Evolutionary conservation across 30 jellyfish, hydroid and myxozoan genomes (phyloP), one percentile per base, ranked within the genome.

Genomic region (Aurelia aurita): DNA sequence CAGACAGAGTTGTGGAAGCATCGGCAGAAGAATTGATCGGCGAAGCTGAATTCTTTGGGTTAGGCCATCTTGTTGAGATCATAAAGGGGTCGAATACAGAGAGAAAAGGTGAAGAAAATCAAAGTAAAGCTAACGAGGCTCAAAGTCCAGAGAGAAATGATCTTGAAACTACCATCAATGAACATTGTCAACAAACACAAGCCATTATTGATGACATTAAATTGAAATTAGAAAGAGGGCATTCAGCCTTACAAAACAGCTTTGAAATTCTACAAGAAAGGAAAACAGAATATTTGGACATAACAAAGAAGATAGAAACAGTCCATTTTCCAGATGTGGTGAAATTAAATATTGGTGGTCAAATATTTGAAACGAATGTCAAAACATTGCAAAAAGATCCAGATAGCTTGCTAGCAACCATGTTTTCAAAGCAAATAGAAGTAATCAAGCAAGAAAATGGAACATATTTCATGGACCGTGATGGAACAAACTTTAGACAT

Each of bases 31-130:
- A 77, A 59, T 59, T 77, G 28, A 84, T 84, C 7, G 14, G 70
- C 1, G 88, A 77, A n/a, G 88, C 88, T 18, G 88, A 77, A 13
- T 77, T 77, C 59, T 77, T 51, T 35, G 85, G 59, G 83, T 59
- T 77, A 10, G 39, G 28, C 34, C 53, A 3, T 11, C 83, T 77
- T 11, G 19, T 59, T 11, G 88, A 77, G 28, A 23, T 77, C 11
- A 32, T 77, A 31, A 31, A 31, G 43, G 43, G 5, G 0, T 5
- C 43, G 5, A 31, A 31, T 31, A 31, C 43, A 31, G 43, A 31
- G 43, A 31, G 3, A 2, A 31, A 31, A 31, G 43, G 43, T 2
- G 43, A 5, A 2, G 43, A 31, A 31, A 31, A 31, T 5, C 43
- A 31, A 31, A 31, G 43, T 31, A 31, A 31, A 31, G 43, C 43